Evolutionary conservation across 1,140 invertebrate species (phyloP).

Genomic region (Lasioglossum baleicum): DNA sequence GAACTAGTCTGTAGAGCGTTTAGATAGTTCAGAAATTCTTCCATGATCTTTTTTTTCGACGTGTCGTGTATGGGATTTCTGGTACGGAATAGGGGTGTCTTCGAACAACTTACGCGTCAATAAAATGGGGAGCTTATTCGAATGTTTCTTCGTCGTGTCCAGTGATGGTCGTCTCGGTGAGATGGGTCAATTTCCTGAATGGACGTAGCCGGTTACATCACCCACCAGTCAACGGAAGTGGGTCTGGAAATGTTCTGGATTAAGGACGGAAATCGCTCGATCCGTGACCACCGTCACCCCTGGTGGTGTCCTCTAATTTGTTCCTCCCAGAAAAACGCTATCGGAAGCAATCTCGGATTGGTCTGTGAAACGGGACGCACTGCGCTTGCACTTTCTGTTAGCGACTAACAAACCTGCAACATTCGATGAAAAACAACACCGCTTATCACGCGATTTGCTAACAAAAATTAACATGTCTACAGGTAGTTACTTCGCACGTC

Average conservation of each 20-base stretch:
- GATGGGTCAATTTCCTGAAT: slow-evolving; percentile 67
- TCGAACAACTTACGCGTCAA: slow-evolving; percentile 1
- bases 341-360: not conserved
- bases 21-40: not conserved
- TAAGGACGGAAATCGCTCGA: slow-evolving; percentile 62
- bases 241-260: slow-evolving; percentile 39
- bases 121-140: slow-evolving; percentile 44
- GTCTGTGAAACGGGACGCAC: not conserved
- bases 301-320: slow-evolving; percentile 49
- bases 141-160: slow-evolving; percentile 37
- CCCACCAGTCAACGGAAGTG: slow-evolving; percentile 40
- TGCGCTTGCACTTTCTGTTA: not conserved
- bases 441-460: not conserved
- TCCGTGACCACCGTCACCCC: slow-evolving; percentile 37
- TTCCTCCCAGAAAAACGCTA: slow-evolving; percentile 18
- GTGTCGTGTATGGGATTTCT: too few species aligned
- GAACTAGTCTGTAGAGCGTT: too few species aligned
- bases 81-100: too few species aligned
- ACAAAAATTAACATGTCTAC: too few species aligned
- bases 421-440: not conserved
- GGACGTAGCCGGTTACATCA: slow-evolving; percentile 44
- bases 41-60: not conserved
- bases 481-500: too few species aligned
- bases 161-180: slow-evolving; percentile 40
- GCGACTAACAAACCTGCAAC: not conserved